These are phyloP conservation scores for Eulemur macaco DNA, from an alignment of 2,113 vertebrate genomes.

Conservation along the genomic window DNA sequence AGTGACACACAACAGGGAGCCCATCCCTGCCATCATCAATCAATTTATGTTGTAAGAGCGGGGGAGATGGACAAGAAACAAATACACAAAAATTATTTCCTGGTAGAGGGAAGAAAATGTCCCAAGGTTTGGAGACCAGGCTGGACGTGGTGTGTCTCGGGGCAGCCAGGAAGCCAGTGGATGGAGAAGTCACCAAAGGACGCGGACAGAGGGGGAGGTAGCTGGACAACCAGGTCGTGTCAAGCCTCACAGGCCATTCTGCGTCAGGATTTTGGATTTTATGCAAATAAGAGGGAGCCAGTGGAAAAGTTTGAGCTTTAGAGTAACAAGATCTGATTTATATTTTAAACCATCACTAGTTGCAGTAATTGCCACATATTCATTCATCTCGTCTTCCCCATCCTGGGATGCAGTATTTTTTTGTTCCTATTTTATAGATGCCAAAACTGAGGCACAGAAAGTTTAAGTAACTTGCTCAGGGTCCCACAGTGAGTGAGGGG, in stretches of 20 bases:
- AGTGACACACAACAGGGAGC: background rate
- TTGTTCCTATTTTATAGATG: background rate
- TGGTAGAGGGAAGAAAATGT: background rate
- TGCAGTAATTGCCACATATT: background rate
- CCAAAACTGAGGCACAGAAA: background rate
- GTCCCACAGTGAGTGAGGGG: background rate
- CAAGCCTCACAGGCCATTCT: background rate
- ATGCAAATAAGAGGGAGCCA: background rate
- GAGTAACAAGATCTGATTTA: background rate
- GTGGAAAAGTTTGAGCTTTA: background rate
- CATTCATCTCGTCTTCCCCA: background rate
- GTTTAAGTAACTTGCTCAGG: background rate
- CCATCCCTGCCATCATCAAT: background rate
- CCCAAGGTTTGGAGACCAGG: background rate
- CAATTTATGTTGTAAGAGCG: background rate
- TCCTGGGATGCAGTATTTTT: fast-evolving
- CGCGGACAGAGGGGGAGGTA: background rate
- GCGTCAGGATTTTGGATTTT: background rate
- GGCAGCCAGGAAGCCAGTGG: background rate
- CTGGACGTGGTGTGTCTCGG: too few relatives aligned
- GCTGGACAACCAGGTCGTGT: background rate
- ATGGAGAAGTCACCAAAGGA: background rate
- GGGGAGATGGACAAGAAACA: fast-evolving
- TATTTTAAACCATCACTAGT: background rate
- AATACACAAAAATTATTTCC: background rate